Conservation (phyloP, 2,797 vertebrate species). For the Apogon hyalosoma region DNA sequence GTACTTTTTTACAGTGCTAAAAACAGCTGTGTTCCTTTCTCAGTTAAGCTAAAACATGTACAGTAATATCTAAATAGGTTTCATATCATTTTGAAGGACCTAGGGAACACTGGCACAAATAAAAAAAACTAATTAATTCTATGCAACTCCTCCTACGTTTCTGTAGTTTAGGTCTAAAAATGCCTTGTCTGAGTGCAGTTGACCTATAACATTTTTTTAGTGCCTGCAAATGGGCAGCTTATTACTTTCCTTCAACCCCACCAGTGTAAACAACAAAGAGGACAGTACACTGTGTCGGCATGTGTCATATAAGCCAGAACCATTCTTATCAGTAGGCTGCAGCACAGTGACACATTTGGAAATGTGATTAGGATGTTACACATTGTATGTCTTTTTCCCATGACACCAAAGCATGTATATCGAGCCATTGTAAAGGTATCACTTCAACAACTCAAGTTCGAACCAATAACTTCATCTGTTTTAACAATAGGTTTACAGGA, state of each 20-base stretch:
- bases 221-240: background rate
- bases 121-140: background rate
- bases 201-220: background rate
- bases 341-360: constrained; percentile 48
- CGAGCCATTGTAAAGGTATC: background rate
- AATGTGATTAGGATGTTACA: constrained; percentile 39
- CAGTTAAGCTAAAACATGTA: background rate
- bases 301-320: constrained; percentile 38
- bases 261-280: background rate
- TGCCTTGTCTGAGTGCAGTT: background rate
- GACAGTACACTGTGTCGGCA: constrained; percentile 11
- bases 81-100: background rate
- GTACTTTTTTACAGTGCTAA: background rate
- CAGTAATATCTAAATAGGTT: background rate
- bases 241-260: background rate
- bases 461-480: background rate
- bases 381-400: constrained; percentile 36
- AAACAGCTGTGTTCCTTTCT: background rate
- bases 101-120: background rate
- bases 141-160: background rate
- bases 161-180: no score
- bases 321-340: constrained; percentile 51
- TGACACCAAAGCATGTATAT: constrained; percentile 26
- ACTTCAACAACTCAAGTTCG: background rate
- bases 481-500: background rate